phyloP scores from a whole-genome alignment of 2,113 vertebrate species.

The Chaenogobius annularis region DNA sequence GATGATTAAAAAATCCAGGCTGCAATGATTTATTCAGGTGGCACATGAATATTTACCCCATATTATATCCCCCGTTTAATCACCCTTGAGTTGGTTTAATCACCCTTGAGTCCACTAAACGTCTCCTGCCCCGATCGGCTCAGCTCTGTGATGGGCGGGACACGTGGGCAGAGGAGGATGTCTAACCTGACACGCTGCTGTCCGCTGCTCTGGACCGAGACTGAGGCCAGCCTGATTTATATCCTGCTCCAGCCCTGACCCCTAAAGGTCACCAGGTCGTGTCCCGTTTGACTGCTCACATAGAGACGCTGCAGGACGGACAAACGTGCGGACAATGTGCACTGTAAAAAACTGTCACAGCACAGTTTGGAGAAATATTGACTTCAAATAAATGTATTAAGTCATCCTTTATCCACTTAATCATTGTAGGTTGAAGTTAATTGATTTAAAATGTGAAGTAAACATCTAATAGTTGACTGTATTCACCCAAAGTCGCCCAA shows the following conservation, averaged over 20 bases:
- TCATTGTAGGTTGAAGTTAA: no score
- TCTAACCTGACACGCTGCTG: constrained; percentile 47
- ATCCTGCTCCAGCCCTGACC: constrained; percentile 47
- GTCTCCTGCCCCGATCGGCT: neutral
- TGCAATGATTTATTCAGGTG: no score
- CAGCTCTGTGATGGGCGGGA: constrained; percentile 5
- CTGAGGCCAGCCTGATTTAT: constrained; percentile 55
- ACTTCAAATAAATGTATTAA: no score
- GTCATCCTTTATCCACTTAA: no score
- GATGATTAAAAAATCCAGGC: no score
- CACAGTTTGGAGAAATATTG: no score
- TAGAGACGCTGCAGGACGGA: constrained; percentile 15
- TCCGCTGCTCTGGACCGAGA: constrained; percentile 39
- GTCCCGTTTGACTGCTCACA: constrained; percentile 50
- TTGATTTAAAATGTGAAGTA: no score
- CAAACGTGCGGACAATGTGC: constrained; percentile 14
- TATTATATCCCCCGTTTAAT: no score
- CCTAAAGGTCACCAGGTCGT: constrained; percentile 59
- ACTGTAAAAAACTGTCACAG: neutral
- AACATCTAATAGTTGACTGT: no score
- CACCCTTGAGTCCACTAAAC: neutral
- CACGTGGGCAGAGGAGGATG: constrained; percentile 22
- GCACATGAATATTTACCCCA: no score
- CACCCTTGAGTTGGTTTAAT: no score
- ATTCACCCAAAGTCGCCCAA: no score